These are phyloP conservation scores for Mechanitis mazaeus DNA, from an alignment of 2,888 invertebrate genomes.

Conservation along the genomic window DNA sequence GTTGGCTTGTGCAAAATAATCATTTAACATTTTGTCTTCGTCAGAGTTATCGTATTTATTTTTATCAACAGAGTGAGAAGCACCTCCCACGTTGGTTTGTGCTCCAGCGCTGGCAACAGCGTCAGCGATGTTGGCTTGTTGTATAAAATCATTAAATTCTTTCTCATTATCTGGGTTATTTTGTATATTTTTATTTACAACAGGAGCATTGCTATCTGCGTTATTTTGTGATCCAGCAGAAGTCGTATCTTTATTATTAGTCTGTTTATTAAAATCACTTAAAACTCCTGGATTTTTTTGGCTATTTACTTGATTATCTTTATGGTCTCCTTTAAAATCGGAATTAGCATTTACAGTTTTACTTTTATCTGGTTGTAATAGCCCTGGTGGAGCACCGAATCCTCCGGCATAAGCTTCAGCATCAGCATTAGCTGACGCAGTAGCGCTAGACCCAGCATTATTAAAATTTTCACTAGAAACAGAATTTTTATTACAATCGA, in stretches of 20 bases:
- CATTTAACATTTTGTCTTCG: slow-evolving; percentile 4
- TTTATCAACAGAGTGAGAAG: background rate
- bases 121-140: slow-evolving; percentile 18
- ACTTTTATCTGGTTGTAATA: slow-evolving; percentile 44
- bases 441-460: slow-evolving; percentile 29
- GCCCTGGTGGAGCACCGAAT: slow-evolving; percentile 67
- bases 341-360: slow-evolving; percentile 6
- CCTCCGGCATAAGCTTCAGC: slow-evolving; percentile 57
- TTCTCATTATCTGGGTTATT: background rate
- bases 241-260: slow-evolving; percentile 9
- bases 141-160: slow-evolving; percentile 6
- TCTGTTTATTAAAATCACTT: slow-evolving; percentile 1
- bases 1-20: slow-evolving; percentile 24
- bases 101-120: slow-evolving; percentile 4
- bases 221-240: slow-evolving; percentile 9
- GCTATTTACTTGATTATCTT: background rate
- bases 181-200: background rate
- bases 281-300: background rate
- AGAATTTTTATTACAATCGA: slow-evolving; percentile 25
- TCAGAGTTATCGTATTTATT: background rate
- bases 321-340: background rate
- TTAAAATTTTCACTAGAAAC: slow-evolving; percentile 4
- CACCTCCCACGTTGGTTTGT: slow-evolving; percentile 1
- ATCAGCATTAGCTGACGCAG: slow-evolving; percentile 42
- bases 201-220: background rate